These are phyloP conservation scores for Oedothorax gibbosus DNA, from an alignment of 1,140 invertebrate genomes.

Conservation along the genomic window DNA sequence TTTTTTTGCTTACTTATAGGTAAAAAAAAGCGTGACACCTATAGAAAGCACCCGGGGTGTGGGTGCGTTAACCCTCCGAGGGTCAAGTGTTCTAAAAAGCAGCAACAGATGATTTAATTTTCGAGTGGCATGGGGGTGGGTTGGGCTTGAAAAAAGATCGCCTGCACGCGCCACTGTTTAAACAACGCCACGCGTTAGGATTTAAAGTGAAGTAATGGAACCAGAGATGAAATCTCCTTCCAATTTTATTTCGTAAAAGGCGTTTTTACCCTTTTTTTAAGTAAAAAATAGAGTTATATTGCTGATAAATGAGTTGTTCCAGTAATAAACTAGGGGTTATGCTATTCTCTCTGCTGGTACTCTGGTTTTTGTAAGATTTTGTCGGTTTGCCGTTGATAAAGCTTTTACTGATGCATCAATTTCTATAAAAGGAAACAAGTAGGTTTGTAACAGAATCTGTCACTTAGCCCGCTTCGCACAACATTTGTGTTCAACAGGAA, in stretches of 20 bases:
- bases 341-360: too few relatives aligned
- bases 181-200: not conserved
- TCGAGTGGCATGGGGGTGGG: constrained; percentile 14
- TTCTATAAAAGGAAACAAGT: too few relatives aligned
- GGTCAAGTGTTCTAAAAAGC: constrained; percentile 37
- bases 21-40: not conserved
- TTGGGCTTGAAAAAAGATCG: too few relatives aligned
- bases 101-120: constrained; percentile 24
- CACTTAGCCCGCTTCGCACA: too few relatives aligned
- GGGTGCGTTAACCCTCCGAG: constrained; percentile 28
- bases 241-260: constrained; percentile 1
- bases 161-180: not conserved
- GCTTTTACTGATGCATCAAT: too few relatives aligned
- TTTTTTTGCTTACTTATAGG: constrained; percentile 1
- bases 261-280: not conserved
- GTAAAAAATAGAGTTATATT: too few relatives aligned
- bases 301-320: too few relatives aligned
- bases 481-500: too few relatives aligned
- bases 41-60: constrained; percentile 14
- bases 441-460: too few relatives aligned
- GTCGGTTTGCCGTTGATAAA: too few relatives aligned
- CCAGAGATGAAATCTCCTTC: not conserved
- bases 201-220: not conserved
- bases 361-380: too few relatives aligned
- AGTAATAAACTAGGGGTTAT: too few relatives aligned